Percentiles rank a stretch among this genome's conserved stretches.
These are phyloP conservation scores for Vanessa tameamea DNA, from an alignment of 1,140 invertebrate species.

Conservation along the genomic window DNA sequence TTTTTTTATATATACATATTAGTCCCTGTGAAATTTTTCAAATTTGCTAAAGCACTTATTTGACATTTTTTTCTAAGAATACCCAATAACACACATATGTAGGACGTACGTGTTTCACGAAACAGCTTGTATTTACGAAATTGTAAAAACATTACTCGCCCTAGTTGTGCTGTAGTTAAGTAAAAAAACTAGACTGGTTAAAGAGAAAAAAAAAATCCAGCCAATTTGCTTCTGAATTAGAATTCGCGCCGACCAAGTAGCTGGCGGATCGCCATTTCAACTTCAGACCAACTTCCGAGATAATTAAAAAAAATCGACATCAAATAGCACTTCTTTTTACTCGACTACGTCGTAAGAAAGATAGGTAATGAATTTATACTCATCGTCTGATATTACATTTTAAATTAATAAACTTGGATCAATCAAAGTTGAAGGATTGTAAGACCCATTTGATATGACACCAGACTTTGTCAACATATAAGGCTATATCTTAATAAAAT, in stretches of 20 bases:
- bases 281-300: slow-evolving; percentile 11
- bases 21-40: no score
- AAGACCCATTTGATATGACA: no score
- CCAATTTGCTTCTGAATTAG: slow-evolving; percentile 11
- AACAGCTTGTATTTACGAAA: neutral
- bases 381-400: no score
- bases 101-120: neutral
- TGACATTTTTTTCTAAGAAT: no score
- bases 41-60: no score
- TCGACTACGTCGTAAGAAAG: neutral
- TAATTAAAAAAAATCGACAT: slow-evolving; percentile 17
- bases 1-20: no score
- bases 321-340: slow-evolving; percentile 4
- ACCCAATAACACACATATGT: no score
- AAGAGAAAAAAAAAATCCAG: slow-evolving; percentile 6
- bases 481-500: no score
- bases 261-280: slow-evolving; percentile 15
- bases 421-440: no score
- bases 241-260: slow-evolving; percentile 7
- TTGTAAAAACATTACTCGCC: neutral
- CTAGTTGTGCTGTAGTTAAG: neutral
- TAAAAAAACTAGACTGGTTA: slow-evolving; percentile 3
- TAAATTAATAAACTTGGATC: no score
- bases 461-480: no score
- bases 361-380: neutral